Percentiles rank a stretch among this genome's conserved stretches.
Conservation (phyloP, 30 jellyfish, hydroid and myxozoan species). For the Hydractinia echinata region DNA sequence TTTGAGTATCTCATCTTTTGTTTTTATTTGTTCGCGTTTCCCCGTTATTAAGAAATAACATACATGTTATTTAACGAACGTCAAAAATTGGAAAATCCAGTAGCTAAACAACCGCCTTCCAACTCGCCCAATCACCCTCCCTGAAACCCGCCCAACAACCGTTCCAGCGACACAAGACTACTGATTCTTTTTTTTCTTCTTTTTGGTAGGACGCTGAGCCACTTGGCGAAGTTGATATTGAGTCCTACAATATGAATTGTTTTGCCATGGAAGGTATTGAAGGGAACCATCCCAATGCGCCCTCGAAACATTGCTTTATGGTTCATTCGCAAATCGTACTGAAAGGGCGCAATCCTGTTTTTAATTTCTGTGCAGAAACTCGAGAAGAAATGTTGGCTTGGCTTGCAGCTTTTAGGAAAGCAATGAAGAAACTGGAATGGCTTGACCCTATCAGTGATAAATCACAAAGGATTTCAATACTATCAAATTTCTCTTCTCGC, state of each 20-base stretch:
- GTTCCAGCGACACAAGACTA: no score
- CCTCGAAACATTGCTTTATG: slow-evolving; percentile 50
- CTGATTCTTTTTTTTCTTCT: background rate
- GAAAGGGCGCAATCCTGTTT: slow-evolving; percentile 52
- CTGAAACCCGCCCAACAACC: no score
- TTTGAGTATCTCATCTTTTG: no score
- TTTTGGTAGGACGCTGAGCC: slow-evolving; percentile 30
- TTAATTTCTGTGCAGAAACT: slow-evolving; percentile 59
- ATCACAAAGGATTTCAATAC: slow-evolving; percentile 1
- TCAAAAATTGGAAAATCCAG: no score
- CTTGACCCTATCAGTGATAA: slow-evolving; percentile 19
- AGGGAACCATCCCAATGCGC: slow-evolving; percentile 81
- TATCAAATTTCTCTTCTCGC: slow-evolving; percentile 17
- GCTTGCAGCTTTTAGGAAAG: slow-evolving; percentile 67
- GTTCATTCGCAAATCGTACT: slow-evolving; percentile 44
- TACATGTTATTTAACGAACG: no score
- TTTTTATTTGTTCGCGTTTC: no score
- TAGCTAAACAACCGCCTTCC: no score
- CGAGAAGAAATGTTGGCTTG: slow-evolving; percentile 57
- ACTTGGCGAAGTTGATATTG: slow-evolving; percentile 26
- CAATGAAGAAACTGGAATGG: slow-evolving; percentile 32
- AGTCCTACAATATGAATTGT: slow-evolving; percentile 3
- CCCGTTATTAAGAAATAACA: no score
- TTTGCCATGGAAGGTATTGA: slow-evolving; percentile 67
- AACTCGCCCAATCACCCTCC: no score